A percentile compares a stretch with the other conserved stretches of the same genome.
Conservation (phyloP, 2,797 vertebrate species). For the Podarcis siculus region DNA sequence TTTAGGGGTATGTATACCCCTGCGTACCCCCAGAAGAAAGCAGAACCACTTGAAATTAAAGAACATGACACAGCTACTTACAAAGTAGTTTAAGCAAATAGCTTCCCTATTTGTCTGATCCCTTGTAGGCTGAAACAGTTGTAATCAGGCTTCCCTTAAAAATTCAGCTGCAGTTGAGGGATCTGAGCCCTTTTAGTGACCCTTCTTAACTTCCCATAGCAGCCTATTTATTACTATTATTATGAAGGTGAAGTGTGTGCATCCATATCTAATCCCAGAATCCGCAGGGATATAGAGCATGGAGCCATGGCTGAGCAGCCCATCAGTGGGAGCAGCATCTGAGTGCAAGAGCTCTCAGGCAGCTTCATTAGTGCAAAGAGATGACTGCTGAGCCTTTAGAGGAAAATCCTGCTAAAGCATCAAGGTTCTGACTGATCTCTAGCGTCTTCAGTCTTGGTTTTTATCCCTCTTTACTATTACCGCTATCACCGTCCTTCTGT, state of each 20-base stretch:
- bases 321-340: slow-evolving; percentile 65
- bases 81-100: too few relatives aligned
- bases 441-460: slow-evolving; percentile 55
- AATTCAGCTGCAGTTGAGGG: slow-evolving; percentile 63
- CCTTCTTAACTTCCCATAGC: slow-evolving; percentile 60
- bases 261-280: slow-evolving; percentile 72
- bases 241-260: slow-evolving; percentile 72
- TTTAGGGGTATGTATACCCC: too few relatives aligned
- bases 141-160: slow-evolving; percentile 60
- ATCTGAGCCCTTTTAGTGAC: slow-evolving; percentile 56
- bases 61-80: too few relatives aligned
- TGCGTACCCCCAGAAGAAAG: too few relatives aligned
- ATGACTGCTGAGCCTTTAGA: slow-evolving; percentile 73
- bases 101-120: slow-evolving; percentile 59
- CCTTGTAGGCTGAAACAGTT: slow-evolving; percentile 55
- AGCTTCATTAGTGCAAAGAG: slow-evolving; percentile 69
- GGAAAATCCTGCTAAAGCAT: slow-evolving; percentile 70
- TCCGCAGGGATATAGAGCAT: slow-evolving; percentile 64
- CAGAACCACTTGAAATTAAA: too few relatives aligned
- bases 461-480: not conserved
- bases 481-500: slow-evolving; percentile 40
- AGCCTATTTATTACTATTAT: slow-evolving; percentile 48
- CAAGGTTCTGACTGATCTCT: slow-evolving; percentile 71
- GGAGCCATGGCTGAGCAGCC: slow-evolving; percentile 68
- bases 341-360: slow-evolving; percentile 65